Evolutionary conservation across 2,113 vertebrate genomes (phyloP), one percentile per base, ranked within the genome.

Genomic region (Pelvicachromis taeniatus): DNA sequence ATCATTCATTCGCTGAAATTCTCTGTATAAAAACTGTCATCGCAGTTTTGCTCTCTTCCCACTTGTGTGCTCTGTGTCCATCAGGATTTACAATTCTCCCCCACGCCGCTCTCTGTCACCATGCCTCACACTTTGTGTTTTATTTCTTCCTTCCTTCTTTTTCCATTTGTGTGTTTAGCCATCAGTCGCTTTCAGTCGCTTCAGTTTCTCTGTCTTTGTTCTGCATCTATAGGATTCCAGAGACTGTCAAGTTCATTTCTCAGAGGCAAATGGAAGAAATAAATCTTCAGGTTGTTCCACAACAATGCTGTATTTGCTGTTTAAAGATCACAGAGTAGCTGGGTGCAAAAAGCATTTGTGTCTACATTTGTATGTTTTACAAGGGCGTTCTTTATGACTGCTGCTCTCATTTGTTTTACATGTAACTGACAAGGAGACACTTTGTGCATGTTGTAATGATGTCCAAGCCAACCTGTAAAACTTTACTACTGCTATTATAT

Each of bases 401-500:
- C 84, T 81, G 48, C 21, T 26, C 84, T 95, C 86, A 92, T 94
- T 94, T 92, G 89, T 92, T 93, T 90, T 85, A 88, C 90, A 90
- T 87, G 85, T 83, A 88, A 92, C 86, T 92, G 94, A 91, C 87
- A 95, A 85, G 87, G 73, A 81, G 83, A 85, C 87, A 82, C 84
- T 80, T 88, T 84, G 50, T 85, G 87, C 82, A 82, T 84, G 50
- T 86, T 58, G 84, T 93, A 95, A 95, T 93, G 92, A 93, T 95
- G 91, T 95, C 83, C 81, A 91, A 86, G 90, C 78, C 21, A 45
- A 94, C 92, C 89, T 94, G 93, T 95, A 94, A 95, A 95, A 94
- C 80, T 95, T 95, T 95, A 96, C 93, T 89, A 85, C 92, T 78
- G 84, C 88, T 87, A 93, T 95, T 94, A 95, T 87, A 91, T 94